Conservation (phyloP, 2,888 invertebrate species). For the Drosophila subsilvestris region DNA sequence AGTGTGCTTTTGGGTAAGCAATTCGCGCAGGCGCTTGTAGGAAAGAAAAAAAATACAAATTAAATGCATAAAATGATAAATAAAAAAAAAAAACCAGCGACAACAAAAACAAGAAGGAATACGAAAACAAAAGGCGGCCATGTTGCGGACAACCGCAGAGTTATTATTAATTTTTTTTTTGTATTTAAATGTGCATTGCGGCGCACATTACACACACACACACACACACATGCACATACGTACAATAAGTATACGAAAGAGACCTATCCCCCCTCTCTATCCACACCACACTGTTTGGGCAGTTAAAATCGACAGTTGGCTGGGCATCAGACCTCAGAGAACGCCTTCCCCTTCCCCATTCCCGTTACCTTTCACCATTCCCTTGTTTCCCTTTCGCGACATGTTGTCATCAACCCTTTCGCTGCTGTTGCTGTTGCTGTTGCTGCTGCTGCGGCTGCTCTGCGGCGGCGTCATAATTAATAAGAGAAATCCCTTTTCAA, state of each 20-base stretch:
- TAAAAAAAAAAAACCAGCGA: slow-evolving; percentile 21
- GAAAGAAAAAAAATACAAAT: slow-evolving; percentile 21
- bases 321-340: slow-evolving; percentile 24
- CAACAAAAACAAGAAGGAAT: slow-evolving; percentile 32
- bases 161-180: slow-evolving; percentile 54
- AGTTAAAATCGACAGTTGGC: slow-evolving; percentile 74
- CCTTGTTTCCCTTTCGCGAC: slow-evolving; percentile 48
- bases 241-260: slow-evolving; percentile 40
- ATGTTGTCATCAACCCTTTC: slow-evolving; percentile 76
- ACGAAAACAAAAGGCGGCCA: slow-evolving; percentile 71
- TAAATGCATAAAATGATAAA: slow-evolving; percentile 47
- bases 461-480: slow-evolving; percentile 80
- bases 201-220: slow-evolving; percentile 48
- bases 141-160: slow-evolving; percentile 77
- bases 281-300: background rate
- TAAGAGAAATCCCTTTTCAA: slow-evolving; percentile 82
- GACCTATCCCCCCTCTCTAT: slow-evolving; percentile 17
- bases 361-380: slow-evolving; percentile 5
- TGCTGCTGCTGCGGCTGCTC: slow-evolving; percentile 51
- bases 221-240: slow-evolving; percentile 38
- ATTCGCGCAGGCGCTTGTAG: slow-evolving; percentile 76
- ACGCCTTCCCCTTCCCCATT: slow-evolving; percentile 4
- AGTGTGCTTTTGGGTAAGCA: slow-evolving; percentile 63
- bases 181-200: slow-evolving; percentile 75
- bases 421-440: slow-evolving; percentile 14